These are phyloP conservation scores for Anoplius nigerrimus DNA, from an alignment of 2,888 invertebrate species.

Conservation along the genomic window DNA sequence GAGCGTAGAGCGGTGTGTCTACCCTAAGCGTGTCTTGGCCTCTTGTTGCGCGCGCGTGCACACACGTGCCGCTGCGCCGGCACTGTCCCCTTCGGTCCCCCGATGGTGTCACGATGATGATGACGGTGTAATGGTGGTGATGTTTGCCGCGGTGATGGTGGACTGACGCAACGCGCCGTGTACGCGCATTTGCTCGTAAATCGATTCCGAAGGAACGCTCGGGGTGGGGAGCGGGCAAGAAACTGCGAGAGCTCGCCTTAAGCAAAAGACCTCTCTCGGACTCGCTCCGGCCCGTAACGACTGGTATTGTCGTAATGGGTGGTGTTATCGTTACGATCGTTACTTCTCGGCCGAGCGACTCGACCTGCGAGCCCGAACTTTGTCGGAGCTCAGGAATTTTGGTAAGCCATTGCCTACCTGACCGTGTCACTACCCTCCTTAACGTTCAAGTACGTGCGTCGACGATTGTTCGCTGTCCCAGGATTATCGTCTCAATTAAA, in stretches of 20 bases:
- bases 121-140: conserved; percentile 11
- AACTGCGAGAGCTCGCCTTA: conserved; percentile 48
- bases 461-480: too few relatives aligned
- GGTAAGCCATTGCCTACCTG: too few relatives aligned
- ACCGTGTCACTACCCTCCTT: too few relatives aligned
- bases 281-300: conserved; percentile 42
- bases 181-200: conserved; percentile 59
- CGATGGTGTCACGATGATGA: conserved; percentile 5
- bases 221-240: conserved; percentile 40
- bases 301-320: conserved; percentile 55
- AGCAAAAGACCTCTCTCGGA: conserved; percentile 49
- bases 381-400: background rate
- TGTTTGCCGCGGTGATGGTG: conserved; percentile 6
- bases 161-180: conserved; percentile 53
- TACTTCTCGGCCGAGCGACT: conserved; percentile 31
- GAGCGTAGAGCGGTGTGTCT: conserved; percentile 23
- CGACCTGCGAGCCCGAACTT: conserved; percentile 16
- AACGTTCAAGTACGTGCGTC: too few relatives aligned
- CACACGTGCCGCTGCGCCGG: conserved; percentile 34
- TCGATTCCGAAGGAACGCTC: conserved; percentile 57
- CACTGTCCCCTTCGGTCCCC: conserved; percentile 7
- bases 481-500: too few relatives aligned
- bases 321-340: conserved; percentile 52
- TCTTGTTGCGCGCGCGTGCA: background rate
- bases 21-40: background rate